Base-by-base conservation (phyloP, 2,888 invertebrate species). In the Synanthedon tipuliformis region DNA sequence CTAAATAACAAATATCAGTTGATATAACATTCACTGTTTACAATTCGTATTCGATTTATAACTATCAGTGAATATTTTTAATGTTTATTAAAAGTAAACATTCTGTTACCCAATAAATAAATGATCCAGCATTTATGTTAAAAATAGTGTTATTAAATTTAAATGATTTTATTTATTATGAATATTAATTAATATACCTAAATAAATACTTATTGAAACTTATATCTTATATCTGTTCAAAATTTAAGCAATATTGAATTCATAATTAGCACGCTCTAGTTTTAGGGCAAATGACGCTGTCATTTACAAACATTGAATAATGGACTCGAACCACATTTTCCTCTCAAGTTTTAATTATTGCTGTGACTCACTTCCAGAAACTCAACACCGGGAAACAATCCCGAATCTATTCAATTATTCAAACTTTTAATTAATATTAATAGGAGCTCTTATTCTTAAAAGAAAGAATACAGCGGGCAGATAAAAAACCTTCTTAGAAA, bases 381-480 rank as follows among this genome's bases (percentile, higher is more conserved):
- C 73, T 73, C 73, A 73, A 81, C 80, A 81, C 80, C 81, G 76
- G 65, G 62, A 77, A 77, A 85, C 81, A 82, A 84, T 84, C 78
- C 79, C 68, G 69, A 79, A 81, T 79, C 75, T 77, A 81, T 85
- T 84, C 81, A 85, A 81, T 86, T 84, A 85, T 85, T 83, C 81
- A 84, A 86, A 86, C 80, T 86, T 87, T 86, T 86, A 86, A 86
- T 87, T 86, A 87, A 87, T 86, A 87, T 87, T 85, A 87, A 85
- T 86, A 87, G 84, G 74, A 77, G 75, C 78, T 78, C 81, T 80
- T 79, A 79, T 74, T 84, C 81, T 78, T 78, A 76, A 83, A 85
- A 81, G 84, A 84, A 86, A 83, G 79, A 83, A 84, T 77, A 78
- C 79, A 71, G 73, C 71, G 73, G 71, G 73, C 73, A 73, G 83